These are phyloP conservation scores for Leptinotarsa peninsularis DNA, from an alignment of 2,888 invertebrate species.

Conservation along the genomic window DNA sequence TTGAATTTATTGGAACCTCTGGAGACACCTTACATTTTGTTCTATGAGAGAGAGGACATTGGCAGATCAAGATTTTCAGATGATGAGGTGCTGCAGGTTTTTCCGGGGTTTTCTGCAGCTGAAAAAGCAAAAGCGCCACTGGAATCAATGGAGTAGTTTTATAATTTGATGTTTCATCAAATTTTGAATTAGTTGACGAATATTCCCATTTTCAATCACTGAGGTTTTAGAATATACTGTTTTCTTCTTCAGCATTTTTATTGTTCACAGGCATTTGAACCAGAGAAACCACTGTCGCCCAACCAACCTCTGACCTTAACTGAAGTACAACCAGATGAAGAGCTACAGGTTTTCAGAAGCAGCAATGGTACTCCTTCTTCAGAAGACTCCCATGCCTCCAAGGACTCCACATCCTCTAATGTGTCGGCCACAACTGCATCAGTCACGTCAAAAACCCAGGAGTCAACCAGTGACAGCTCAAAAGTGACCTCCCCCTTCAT, in stretches of 20 bases:
- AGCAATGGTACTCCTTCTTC: conserved; percentile 62
- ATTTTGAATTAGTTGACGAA: too few relatives aligned
- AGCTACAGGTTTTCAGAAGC: conserved; percentile 51
- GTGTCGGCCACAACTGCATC: conserved; percentile 62
- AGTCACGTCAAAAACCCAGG: conserved; percentile 49
- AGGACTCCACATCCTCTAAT: conserved; percentile 62
- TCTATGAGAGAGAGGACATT: too few relatives aligned
- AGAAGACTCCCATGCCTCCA: conserved; percentile 59
- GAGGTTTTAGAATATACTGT: too few relatives aligned
- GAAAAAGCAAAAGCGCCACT: too few relatives aligned
- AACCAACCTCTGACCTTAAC: conserved; percentile 51
- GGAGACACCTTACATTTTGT: too few relatives aligned
- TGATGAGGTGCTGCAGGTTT: too few relatives aligned
- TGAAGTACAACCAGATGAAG: conserved; percentile 55
- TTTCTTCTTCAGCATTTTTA: not conserved
- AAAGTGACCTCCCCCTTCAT: conserved; percentile 8
- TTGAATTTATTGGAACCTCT: too few relatives aligned
- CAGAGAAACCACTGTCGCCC: conserved; percentile 40
- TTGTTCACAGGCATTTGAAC: conserved; percentile 54
- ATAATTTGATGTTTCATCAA: too few relatives aligned
- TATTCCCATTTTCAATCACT: too few relatives aligned
- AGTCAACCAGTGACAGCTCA: conserved; percentile 49
- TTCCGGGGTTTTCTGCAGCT: too few relatives aligned
- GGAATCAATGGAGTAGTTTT: too few relatives aligned
- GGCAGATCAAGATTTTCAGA: too few relatives aligned